A percentile compares a stretch with the other conserved stretches of the same genome.
Conservation (phyloP, 2,888 invertebrate species). For the Drosophila hamatofila region DNA sequence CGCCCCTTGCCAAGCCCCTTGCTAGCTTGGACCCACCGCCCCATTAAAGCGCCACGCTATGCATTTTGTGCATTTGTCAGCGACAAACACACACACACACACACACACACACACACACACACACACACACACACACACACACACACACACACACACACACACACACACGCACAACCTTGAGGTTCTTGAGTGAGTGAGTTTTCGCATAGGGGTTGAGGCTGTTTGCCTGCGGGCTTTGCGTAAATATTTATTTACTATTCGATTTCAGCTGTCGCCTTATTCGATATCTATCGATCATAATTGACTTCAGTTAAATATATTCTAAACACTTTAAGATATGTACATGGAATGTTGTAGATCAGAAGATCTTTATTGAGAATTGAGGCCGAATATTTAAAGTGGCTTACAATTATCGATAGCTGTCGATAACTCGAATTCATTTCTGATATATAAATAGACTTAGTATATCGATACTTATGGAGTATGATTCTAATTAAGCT, state of each 20-base stretch:
- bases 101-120: slow-evolving; percentile 15
- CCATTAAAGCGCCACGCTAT: slow-evolving; percentile 19
- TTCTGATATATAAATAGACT: not conserved
- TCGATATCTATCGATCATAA: not conserved
- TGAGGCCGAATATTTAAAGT: too few species aligned
- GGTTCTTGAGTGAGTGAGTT: slow-evolving; percentile 9
- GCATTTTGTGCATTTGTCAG: slow-evolving; percentile 65
- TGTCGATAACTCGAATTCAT: not conserved
- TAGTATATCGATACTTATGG: not conserved
- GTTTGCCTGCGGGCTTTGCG: not conserved
- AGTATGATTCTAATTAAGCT: not conserved
- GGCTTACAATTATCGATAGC: not conserved
- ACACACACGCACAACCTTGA: slow-evolving; percentile 43
- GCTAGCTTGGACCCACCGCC: not conserved
- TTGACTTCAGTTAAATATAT: not conserved
- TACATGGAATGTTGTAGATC: not conserved
- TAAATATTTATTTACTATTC: slow-evolving; percentile 15
- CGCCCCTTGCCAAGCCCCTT: not conserved
- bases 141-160: slow-evolving; percentile 19
- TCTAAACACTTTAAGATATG: not conserved
- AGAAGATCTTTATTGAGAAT: not conserved
- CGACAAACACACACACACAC: slow-evolving; percentile 23
- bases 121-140: slow-evolving; percentile 9
- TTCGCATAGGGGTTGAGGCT: slow-evolving; percentile 3
- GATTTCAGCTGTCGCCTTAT: not conserved